Evolutionary conservation across 1,140 invertebrate genomes (phyloP).

Genomic region (Leptinotarsa defecta): DNA sequence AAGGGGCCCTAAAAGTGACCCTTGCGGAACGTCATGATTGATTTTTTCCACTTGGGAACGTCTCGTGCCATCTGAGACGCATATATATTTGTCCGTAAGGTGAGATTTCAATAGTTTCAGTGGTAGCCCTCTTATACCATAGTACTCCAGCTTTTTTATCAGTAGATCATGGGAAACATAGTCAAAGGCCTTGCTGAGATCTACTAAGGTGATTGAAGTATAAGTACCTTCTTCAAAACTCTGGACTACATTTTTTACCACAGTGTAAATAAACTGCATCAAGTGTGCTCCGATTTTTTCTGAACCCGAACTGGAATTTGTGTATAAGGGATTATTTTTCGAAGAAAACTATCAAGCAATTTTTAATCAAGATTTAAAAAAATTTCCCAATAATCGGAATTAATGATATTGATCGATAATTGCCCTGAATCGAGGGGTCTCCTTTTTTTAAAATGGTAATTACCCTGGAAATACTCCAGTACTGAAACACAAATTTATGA

Average conservation of each 20-base stretch:
- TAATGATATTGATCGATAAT: background rate
- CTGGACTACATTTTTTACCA: background rate
- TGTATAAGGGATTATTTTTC: background rate
- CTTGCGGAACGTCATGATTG: background rate
- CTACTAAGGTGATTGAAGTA: background rate
- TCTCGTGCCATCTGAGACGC: background rate
- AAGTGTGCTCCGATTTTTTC: background rate
- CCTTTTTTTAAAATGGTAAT: conserved; percentile 6
- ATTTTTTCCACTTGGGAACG: background rate
- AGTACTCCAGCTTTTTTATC: background rate
- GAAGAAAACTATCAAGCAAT: background rate
- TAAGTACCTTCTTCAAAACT: background rate
- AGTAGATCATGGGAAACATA: background rate
- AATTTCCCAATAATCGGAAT: background rate
- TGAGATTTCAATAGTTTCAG: background rate
- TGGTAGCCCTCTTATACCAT: background rate
- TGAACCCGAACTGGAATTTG: background rate
- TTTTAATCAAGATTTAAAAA: background rate
- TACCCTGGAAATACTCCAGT: background rate
- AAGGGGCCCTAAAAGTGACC: too few species aligned
- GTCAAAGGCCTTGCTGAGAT: conserved; percentile 9
- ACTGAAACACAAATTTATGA: conserved; percentile 1
- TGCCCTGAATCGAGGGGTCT: background rate
- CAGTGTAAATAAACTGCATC: background rate
- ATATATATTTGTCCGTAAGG: background rate